These are phyloP conservation scores for Meriones unguiculatus DNA, from an alignment of 2,113 vertebrate genomes.

Conservation along the genomic window DNA sequence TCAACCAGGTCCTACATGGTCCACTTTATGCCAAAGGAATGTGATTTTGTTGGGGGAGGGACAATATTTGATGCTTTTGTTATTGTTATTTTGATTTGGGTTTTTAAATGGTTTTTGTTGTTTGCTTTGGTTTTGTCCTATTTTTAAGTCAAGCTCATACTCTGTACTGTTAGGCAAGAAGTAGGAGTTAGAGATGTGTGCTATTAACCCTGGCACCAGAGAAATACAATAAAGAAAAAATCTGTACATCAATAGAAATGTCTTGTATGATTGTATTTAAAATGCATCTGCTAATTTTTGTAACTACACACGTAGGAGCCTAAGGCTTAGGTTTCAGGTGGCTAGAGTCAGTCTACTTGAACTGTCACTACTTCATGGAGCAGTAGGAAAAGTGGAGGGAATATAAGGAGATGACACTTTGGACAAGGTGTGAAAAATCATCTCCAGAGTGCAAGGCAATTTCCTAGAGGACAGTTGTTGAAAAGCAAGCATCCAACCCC, in stretches of 20 bases:
- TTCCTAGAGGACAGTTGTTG: conserved; percentile 26
- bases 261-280: background rate
- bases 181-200: background rate
- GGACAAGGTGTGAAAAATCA: background rate
- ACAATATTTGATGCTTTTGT: background rate
- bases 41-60: background rate
- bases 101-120: background rate
- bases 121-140: background rate
- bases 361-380: background rate
- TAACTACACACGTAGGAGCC: background rate
- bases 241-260: background rate
- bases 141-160: background rate
- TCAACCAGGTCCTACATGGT: background rate
- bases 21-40: background rate
- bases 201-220: background rate
- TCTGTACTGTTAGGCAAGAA: background rate
- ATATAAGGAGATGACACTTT: background rate
- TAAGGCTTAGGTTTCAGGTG: background rate
- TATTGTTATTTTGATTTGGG: too few relatives aligned
- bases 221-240: background rate
- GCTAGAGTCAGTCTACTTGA: background rate
- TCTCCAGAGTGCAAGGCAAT: conserved; percentile 9
- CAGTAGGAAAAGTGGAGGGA: background rate
- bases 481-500: background rate
- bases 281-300: conserved; percentile 14